Conservation (phyloP, 2,113 vertebrate species). For the Muscicapa adusta region DNA sequence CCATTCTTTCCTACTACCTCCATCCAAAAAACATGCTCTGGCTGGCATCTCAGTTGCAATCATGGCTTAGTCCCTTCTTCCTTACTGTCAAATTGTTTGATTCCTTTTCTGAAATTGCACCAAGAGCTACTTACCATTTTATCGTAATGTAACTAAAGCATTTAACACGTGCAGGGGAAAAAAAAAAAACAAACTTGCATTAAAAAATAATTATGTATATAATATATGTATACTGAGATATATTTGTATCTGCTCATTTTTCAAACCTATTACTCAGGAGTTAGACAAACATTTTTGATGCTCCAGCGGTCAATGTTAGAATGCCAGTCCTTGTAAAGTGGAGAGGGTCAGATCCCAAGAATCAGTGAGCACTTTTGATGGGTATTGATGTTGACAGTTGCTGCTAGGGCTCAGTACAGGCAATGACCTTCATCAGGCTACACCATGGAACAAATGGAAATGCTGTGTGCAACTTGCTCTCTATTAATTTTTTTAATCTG, state of each 20-base stretch:
- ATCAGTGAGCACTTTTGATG: neutral
- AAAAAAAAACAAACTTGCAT: neutral
- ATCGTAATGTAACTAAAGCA: neutral
- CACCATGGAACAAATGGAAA: neutral
- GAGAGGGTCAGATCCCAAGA: neutral
- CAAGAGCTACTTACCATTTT: neutral
- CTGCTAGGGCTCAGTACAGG: neutral
- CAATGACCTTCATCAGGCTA: neutral
- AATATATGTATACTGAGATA: accelerated
- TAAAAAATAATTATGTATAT: neutral
- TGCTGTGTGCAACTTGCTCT: neutral
- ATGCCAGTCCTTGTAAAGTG: neutral
- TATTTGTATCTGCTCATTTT: neutral
- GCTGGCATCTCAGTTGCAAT: neutral
- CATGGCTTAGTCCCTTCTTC: neutral
- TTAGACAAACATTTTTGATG: neutral
- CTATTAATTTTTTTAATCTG: neutral
- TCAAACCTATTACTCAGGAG: neutral
- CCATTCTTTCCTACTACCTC: neutral
- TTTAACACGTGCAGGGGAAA: neutral
- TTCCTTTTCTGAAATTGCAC: neutral
- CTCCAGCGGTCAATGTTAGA: neutral
- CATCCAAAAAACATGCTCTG: neutral
- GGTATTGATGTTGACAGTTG: neutral
- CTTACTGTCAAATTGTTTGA: neutral